Evolutionary conservation across 1,140 invertebrate genomes (phyloP), one percentile per base, ranked within the genome.

Genomic region (Camponotus floridanus): DNA sequence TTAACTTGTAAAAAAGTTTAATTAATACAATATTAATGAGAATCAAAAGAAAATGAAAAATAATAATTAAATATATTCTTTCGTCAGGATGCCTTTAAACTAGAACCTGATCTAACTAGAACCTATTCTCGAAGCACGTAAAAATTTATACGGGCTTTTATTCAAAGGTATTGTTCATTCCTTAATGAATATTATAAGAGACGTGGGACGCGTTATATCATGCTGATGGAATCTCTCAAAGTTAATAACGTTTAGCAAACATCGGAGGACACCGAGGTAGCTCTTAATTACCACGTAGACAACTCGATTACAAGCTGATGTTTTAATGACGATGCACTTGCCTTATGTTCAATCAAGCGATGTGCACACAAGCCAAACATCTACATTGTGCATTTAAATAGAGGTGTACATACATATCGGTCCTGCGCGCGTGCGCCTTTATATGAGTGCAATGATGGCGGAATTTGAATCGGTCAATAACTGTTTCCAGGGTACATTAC

Each of bases 191-290:
- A 48, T 45, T 45, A 73, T 21, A 59, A 81, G 18, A 71, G 21
- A 71, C 51, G n/a, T 15, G 18, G 7, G 59, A 65, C 31, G 31
- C 45, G 42, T 59, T 57, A 61, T 33, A 88, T 70, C 45, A 51
- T 62, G 62, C 26, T 81, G 83, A 88, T 86, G 76, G 64, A 81
- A 48, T 81, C 36, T 62, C 64, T 55, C 48, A 62, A 85, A 89
- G 79, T 87, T 89, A 90, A 89, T 89, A 87, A 89, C 70, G 79
- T 87, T 87, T 74, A 80, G 62, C 85, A 89, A 80, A 80, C 80
- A 87, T 87, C 68, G 83, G 26, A 74, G 74, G 70, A 57, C 62
- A 74, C 64, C 70, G 51, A 76, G 61, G 64, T 51, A 79, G 70
- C 74, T 87, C 74, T 87, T 90, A 90, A 89, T 90, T 90, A 89